A percentile compares a stretch with the other conserved stretches of the same genome.
phyloP scores from a whole-genome alignment of 1,140 invertebrate genomes.

The Orius insidiosus region DNA sequence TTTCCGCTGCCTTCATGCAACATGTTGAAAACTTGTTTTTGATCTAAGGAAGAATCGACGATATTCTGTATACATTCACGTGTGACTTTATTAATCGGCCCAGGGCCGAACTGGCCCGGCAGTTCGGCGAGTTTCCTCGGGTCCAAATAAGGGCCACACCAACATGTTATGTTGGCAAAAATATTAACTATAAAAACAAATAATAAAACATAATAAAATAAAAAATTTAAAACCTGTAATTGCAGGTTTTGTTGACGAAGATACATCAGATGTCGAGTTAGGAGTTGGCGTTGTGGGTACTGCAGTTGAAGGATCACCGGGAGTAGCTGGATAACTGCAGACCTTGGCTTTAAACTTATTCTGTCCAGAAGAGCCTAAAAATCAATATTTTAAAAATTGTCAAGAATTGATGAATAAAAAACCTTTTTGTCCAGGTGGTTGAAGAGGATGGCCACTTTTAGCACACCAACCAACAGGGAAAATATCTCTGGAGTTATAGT shows the following conservation, averaged over 20 bases:
- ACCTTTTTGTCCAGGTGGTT: conserved; percentile 89
- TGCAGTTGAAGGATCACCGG: conserved; percentile 26
- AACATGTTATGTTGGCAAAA: conserved; percentile 41
- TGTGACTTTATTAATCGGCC: conserved; percentile 34
- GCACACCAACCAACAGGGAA: conserved; percentile 97
- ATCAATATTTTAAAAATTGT: background rate
- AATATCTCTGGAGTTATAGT: conserved; percentile 83
- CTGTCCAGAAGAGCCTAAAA: conserved; percentile 27
- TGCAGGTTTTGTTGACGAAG: background rate
- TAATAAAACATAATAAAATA: background rate
- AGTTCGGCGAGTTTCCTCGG: conserved; percentile 35
- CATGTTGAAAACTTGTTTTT: conserved; percentile 37
- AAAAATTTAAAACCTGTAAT: background rate
- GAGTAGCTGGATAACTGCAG: conserved; percentile 30
- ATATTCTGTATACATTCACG: conserved; percentile 41
- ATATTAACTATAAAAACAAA: conserved; percentile 22
- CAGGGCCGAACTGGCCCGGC: conserved; percentile 41
- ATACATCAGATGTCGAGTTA: conserved; percentile 16
- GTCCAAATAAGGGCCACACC: conserved; percentile 41
- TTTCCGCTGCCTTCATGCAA: conserved; percentile 22
- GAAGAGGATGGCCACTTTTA: conserved; percentile 78
- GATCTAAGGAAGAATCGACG: conserved; percentile 39
- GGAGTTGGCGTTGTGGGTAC: conserved; percentile 29
- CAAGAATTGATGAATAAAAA: conserved; percentile 17
- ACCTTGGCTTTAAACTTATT: conserved; percentile 34